phyloP scores from a whole-genome alignment of 2,797 vertebrate genomes.

The Chrysocyon brachyurus region DNA sequence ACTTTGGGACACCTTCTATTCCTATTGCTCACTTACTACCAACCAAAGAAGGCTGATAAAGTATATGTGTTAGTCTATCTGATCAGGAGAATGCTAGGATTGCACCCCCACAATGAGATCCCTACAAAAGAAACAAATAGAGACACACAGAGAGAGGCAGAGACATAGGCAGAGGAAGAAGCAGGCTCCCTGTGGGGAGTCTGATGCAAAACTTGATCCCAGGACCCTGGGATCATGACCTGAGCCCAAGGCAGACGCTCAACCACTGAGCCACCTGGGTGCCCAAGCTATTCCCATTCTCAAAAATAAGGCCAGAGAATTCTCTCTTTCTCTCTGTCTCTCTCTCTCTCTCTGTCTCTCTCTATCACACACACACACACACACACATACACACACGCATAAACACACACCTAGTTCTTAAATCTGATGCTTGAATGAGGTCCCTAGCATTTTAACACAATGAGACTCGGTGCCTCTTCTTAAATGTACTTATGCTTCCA shows the following conservation, averaged over 20 bases:
- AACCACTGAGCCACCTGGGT: too few species aligned
- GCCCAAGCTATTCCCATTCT: conserved; percentile 15
- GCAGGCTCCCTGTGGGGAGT: too few species aligned
- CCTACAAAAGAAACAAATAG: not conserved
- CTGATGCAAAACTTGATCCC: too few species aligned
- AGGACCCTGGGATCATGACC: too few species aligned
- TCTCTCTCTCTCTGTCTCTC: not conserved
- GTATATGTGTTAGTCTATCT: not conserved
- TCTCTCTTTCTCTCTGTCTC: not conserved
- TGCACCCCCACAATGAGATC: not conserved
- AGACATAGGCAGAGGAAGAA: too few species aligned
- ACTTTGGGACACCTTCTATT: not conserved
- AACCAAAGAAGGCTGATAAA: not conserved
- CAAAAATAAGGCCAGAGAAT: not conserved
- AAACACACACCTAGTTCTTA: not conserved
- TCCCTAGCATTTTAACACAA: not conserved
- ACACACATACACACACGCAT: not conserved
- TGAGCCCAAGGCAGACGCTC: too few species aligned
- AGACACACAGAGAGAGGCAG: too few species aligned
- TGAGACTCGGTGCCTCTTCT: not conserved
- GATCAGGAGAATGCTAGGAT: not conserved
- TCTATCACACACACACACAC: not conserved
- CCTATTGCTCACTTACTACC: not conserved
- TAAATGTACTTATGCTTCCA: not conserved
- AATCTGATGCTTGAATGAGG: not conserved